Evolutionary conservation across 1,140 invertebrate species (phyloP).

Genomic region (Apolygus lucorum): DNA sequence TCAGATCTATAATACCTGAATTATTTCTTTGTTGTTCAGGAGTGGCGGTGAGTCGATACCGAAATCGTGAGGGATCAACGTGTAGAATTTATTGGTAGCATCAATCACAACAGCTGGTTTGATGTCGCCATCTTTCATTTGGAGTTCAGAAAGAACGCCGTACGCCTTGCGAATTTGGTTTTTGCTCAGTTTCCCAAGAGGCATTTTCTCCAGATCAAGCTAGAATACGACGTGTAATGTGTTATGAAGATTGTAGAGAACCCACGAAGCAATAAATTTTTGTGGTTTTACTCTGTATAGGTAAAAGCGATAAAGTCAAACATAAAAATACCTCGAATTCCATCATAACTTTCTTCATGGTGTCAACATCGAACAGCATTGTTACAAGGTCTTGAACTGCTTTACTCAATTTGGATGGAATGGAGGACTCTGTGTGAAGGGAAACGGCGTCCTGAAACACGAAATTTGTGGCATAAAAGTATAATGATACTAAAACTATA

Average conservation of each 20-base stretch:
- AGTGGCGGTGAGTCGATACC: conserved; percentile 74
- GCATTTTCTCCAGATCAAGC: conserved; percentile 95
- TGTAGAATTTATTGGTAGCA: conserved; percentile 86
- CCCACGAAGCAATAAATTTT: not conserved
- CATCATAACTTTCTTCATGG: conserved; percentile 84
- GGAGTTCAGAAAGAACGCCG: conserved; percentile 66
- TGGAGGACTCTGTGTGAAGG: conserved; percentile 33
- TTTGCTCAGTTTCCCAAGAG: conserved; percentile 88
- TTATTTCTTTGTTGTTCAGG: conserved; percentile 62
- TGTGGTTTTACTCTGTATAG: not conserved
- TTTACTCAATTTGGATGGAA: conserved; percentile 59
- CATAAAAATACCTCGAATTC: conserved; percentile 81
- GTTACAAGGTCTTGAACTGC: conserved; percentile 75
- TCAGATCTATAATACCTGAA: no score
- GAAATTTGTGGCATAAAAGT: not conserved
- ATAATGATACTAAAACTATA: not conserved
- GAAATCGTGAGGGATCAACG: conserved; percentile 90
- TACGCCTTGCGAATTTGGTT: conserved; percentile 85
- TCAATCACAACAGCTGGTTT: conserved; percentile 53
- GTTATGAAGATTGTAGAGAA: not conserved
- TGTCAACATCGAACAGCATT: conserved; percentile 83
- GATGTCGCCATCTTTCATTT: conserved; percentile 46
- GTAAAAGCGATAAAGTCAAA: no score
- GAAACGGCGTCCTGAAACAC: not conserved
- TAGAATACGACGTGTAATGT: conserved; percentile 37